Conservation (phyloP, 2,113 vertebrate species). For the Acanthisitta chloris region DNA sequence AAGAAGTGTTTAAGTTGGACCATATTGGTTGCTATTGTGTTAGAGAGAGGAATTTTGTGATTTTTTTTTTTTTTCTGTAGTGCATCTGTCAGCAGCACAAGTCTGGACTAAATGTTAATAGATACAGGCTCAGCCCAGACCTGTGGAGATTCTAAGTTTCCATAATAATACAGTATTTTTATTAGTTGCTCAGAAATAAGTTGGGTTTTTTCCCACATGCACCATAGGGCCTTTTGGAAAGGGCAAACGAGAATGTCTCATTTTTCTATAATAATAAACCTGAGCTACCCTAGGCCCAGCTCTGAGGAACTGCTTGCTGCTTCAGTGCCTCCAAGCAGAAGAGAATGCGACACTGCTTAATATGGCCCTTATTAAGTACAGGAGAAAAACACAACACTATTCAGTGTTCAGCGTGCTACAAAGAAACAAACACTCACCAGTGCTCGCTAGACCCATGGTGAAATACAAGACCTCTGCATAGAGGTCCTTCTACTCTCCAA, state of each 20-base stretch:
- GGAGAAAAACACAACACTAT: background rate
- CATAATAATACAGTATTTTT: background rate
- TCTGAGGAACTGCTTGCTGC: background rate
- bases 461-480: background rate
- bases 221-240: background rate
- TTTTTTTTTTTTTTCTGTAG: background rate
- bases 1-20: background rate
- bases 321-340: background rate
- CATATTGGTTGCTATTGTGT: background rate
- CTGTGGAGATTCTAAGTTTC: background rate
- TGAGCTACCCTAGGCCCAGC: background rate
- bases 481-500: background rate
- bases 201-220: background rate
- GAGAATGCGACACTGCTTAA: background rate
- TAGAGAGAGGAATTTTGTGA: background rate
- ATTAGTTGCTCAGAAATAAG: background rate
- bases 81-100: background rate
- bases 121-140: background rate
- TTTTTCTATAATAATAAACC: background rate
- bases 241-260: background rate
- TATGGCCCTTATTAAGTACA: background rate
- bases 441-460: background rate
- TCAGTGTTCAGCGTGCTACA: background rate
- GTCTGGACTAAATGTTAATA: background rate
- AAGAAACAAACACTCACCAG: background rate